Conservation (phyloP, 1,140 invertebrate genomes). For the Goniozus legneri region DNA sequence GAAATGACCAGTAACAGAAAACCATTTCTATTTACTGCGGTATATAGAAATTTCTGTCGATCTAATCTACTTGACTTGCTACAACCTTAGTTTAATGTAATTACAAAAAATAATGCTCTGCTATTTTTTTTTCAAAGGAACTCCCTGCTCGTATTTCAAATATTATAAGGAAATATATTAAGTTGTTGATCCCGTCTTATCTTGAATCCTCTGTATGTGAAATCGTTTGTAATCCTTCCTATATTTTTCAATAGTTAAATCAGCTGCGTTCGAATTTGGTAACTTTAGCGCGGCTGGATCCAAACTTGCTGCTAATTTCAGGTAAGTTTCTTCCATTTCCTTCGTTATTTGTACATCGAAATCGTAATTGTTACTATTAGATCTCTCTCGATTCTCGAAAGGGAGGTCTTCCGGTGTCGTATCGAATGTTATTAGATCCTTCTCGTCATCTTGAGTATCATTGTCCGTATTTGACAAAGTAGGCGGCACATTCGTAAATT, state of each 20-base stretch:
- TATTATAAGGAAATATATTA: slow-evolving; percentile 24
- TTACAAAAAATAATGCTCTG: slow-evolving; percentile 37
- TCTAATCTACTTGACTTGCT: slow-evolving; percentile 24
- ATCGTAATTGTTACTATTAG: slow-evolving; percentile 5
- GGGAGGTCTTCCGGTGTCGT: slow-evolving; percentile 6
- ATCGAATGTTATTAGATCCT: slow-evolving; percentile 46
- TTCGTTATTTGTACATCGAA: slow-evolving; percentile 46
- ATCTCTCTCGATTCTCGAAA: slow-evolving; percentile 1
- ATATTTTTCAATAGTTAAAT: slow-evolving; percentile 49
- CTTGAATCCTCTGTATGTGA: slow-evolving; percentile 26
- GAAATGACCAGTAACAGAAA: not conserved
- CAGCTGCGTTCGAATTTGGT: slow-evolving; percentile 21
- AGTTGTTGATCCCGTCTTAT: slow-evolving; percentile 32
- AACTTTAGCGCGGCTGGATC: slow-evolving; percentile 36
- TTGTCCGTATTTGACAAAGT: not conserved
- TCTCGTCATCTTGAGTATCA: slow-evolving; percentile 9
- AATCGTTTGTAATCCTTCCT: slow-evolving; percentile 43
- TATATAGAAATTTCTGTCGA: not conserved
- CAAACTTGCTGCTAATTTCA: slow-evolving; percentile 47
- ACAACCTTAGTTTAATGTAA: slow-evolving; percentile 29
- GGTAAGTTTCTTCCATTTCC: slow-evolving; percentile 51
- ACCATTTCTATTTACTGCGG: not conserved
- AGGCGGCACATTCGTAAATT: not conserved
- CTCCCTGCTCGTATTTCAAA: slow-evolving; percentile 25
- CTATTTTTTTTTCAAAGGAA: slow-evolving; percentile 32